Evolutionary conservation across 2,113 vertebrate species (phyloP), one percentile per base, ranked within the genome.

Genomic region (Muntiacus reevesi): DNA sequence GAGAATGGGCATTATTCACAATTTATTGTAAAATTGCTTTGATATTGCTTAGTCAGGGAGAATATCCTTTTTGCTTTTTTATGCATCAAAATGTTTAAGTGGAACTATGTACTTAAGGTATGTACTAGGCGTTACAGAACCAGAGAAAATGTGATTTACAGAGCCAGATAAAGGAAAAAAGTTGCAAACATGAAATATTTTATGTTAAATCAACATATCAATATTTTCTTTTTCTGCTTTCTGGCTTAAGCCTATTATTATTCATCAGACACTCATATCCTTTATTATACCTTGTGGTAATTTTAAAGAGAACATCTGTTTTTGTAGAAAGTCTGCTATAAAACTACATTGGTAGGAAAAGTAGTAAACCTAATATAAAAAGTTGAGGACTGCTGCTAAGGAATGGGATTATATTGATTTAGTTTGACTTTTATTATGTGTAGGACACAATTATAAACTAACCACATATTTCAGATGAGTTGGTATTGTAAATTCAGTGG

Each of bases 251-350:
- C 1, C 11, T 82, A 9, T 88, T 93, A 67, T 94, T 95, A 84
- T 96, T 95, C 52, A 9, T 28, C 57, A 30, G 74, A 52, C 76
- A 13, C 23, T 79, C 3, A 4, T 47, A 55, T 96, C 7, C 30
- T 81, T 13, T 30, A 28, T 95, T 78, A 19, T 89, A 71, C 21
- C 7, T 84, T 78, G 4, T 94, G 36, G 16, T 97, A 82, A 78
- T 87, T 95, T 96, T 97, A 82, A 89, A 59, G 40, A 45, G n/a
- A 97, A 78, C 64, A 71, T 84, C 57, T 98, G 36, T 57, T 93
- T 94, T 83, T 76, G 19, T 71, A 84, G 16, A 74, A 93, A 85
- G 17, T 85, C 54, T 85, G 21, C 19, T 89, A 14, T 15, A 40
- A 95, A 96, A 64, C 23, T 79, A 89, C 43, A 86, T 82, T 15